These are phyloP conservation scores for Corythornis cristatus DNA, from an alignment of 2,113 vertebrate genomes.

Conservation along the genomic window DNA sequence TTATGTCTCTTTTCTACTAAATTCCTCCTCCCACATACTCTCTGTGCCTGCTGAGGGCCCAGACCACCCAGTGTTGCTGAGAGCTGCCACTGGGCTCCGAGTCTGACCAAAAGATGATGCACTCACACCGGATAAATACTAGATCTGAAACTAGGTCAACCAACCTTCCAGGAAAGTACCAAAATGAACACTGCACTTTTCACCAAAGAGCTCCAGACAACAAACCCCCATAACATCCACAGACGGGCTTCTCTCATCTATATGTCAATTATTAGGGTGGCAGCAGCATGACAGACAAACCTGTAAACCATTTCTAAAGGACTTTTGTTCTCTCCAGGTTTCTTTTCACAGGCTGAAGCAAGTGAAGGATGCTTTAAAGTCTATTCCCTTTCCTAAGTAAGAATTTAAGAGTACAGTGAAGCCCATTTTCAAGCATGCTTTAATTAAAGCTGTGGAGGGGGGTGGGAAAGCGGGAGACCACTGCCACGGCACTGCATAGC, in stretches of 20 bases:
- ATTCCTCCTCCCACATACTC: background rate
- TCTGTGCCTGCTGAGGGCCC: rapidly evolving
- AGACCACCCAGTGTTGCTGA: rapidly evolving
- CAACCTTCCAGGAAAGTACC: constrained; percentile 8
- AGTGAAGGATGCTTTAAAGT: background rate
- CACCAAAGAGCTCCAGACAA: background rate
- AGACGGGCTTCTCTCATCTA: background rate
- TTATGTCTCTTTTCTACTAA: background rate
- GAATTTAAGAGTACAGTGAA: constrained; percentile 7
- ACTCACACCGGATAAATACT: background rate
- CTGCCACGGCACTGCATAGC: background rate
- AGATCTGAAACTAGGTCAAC: constrained; percentile 43
- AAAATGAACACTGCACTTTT: background rate
- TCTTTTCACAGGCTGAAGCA: constrained; percentile 12
- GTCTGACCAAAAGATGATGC: background rate
- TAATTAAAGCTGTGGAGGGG: background rate
- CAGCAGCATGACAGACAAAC: background rate
- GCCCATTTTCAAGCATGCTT: background rate
- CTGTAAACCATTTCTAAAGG: background rate
- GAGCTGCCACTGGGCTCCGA: background rate
- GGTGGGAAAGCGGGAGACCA: rapidly evolving
- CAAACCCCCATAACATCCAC: background rate
- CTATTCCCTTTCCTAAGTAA: background rate
- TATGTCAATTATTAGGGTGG: background rate
- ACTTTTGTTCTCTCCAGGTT: background rate